Conservation (phyloP, 53 echinoderm and acorn worm species). For the Luidia sarsii region DNA sequence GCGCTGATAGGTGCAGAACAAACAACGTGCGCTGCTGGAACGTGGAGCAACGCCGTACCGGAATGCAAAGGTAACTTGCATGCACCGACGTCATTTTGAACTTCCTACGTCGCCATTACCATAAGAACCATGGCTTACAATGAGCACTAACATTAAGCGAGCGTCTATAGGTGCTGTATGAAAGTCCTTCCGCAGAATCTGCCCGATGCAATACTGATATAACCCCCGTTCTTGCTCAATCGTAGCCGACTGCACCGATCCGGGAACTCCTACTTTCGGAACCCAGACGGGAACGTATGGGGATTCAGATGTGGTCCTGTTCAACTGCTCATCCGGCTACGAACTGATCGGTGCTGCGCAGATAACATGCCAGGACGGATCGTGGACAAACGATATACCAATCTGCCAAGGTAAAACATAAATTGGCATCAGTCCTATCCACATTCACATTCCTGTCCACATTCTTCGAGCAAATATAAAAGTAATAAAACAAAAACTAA, state of each 20-base stretch:
- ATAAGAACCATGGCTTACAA: too few species aligned
- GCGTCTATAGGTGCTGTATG: too few species aligned
- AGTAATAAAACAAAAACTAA: not conserved
- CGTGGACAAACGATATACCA: slow-evolving; percentile 32
- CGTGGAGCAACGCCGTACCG: slow-evolving; percentile 37
- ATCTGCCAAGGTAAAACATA: slow-evolving; percentile 14
- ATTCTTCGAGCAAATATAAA: too few species aligned
- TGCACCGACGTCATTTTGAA: too few species aligned
- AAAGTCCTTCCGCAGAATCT: too few species aligned
- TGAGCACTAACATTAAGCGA: too few species aligned
- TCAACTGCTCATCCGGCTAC: slow-evolving; percentile 47
- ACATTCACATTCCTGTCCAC: too few species aligned
- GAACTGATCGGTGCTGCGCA: slow-evolving; percentile 54
- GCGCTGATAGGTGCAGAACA: slow-evolving; percentile 64
- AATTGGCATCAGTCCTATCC: too few species aligned
- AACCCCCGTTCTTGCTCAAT: too few species aligned
- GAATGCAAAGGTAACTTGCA: slow-evolving; percentile 50
- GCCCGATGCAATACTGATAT: too few species aligned
- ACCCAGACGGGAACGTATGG: slow-evolving; percentile 57
- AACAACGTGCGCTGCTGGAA: slow-evolving; percentile 59
- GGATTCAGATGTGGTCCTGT: slow-evolving; percentile 51
- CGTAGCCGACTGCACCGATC: slow-evolving; percentile 35
- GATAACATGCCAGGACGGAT: slow-evolving; percentile 55
- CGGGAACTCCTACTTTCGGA: slow-evolving; percentile 53
- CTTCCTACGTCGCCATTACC: too few species aligned